phyloP scores from a whole-genome alignment of 2,888 invertebrate genomes.

The Periphyllus acericola region DNA sequence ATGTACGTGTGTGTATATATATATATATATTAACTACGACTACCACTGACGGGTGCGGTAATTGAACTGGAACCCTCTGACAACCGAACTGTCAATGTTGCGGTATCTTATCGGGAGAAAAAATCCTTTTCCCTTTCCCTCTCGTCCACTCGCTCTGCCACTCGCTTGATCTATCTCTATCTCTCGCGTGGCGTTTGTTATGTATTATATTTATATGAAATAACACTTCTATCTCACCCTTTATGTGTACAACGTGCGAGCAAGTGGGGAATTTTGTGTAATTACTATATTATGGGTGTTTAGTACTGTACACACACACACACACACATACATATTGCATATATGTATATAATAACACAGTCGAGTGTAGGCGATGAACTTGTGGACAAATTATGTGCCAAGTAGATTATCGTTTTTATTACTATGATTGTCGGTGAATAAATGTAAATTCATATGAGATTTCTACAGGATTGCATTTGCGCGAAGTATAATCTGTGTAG shows the following conservation, averaged over 20 bases:
- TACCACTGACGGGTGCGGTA: constrained; percentile 46
- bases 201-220: constrained; percentile 10
- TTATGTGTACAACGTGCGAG: neutral
- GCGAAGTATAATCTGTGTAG: too few relatives aligned
- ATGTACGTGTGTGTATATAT: neutral
- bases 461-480: too few relatives aligned
- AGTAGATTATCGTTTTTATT: neutral
- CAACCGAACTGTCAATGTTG: constrained; percentile 59
- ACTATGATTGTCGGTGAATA: neutral
- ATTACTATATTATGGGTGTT: neutral
- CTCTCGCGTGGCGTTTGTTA: too few relatives aligned
- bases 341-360: neutral
- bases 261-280: constrained; percentile 13
- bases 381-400: neutral
- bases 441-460: neutral
- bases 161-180: neutral
- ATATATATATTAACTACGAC: neutral
- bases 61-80: constrained; percentile 62
- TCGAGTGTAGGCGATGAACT: neutral
- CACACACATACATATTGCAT: neutral
- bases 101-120: constrained; percentile 56
- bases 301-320: neutral
- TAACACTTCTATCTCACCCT: neutral
- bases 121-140: constrained; percentile 38
- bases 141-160: neutral